These are phyloP conservation scores for Patiria pectinifera DNA, from an alignment of 53 echinoderm and acorn worm species.

Conservation along the genomic window DNA sequence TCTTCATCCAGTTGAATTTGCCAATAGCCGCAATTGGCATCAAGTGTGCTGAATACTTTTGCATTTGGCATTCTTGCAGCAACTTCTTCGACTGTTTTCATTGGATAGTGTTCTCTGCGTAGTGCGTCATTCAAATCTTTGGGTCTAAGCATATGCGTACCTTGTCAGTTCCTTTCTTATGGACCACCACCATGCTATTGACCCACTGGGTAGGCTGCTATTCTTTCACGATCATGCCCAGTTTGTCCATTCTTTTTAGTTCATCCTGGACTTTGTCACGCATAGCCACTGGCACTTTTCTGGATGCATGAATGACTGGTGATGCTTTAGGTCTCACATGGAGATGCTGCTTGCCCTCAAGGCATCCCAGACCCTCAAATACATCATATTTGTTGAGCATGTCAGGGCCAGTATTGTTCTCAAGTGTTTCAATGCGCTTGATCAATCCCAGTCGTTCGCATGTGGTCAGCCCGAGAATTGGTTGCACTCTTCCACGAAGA, in stretches of 20 bases:
- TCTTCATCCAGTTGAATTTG: conserved; percentile 64
- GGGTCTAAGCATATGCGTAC: conserved; percentile 64
- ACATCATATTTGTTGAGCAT: too few relatives aligned
- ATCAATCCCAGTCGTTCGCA: too few relatives aligned
- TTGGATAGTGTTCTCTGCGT: conserved; percentile 66
- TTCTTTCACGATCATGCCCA: conserved; percentile 53
- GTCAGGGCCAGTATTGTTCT: too few relatives aligned
- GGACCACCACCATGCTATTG: conserved; percentile 58
- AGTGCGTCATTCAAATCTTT: conserved; percentile 67
- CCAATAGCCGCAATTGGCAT: conserved; percentile 71
- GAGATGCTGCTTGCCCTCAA: too few relatives aligned
- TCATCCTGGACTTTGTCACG: conserved; percentile 57
- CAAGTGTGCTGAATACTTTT: conserved; percentile 52
- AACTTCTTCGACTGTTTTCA: conserved; percentile 73
- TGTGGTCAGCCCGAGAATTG: too few relatives aligned
- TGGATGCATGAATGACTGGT: conserved; percentile 58
- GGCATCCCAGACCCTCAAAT: too few relatives aligned
- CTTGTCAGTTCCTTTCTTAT: conserved; percentile 43
- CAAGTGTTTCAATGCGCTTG: too few relatives aligned
- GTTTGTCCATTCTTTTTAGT: conserved; percentile 60
- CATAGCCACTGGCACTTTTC: conserved; percentile 59
- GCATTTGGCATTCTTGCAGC: conserved; percentile 40
- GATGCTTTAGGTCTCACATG: too few relatives aligned
- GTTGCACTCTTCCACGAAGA: too few relatives aligned
- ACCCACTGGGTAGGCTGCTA: conserved; percentile 65